Evolutionary conservation across 1,140 invertebrate species (phyloP).

Genomic region (Anagrus nilaparvatae): DNA sequence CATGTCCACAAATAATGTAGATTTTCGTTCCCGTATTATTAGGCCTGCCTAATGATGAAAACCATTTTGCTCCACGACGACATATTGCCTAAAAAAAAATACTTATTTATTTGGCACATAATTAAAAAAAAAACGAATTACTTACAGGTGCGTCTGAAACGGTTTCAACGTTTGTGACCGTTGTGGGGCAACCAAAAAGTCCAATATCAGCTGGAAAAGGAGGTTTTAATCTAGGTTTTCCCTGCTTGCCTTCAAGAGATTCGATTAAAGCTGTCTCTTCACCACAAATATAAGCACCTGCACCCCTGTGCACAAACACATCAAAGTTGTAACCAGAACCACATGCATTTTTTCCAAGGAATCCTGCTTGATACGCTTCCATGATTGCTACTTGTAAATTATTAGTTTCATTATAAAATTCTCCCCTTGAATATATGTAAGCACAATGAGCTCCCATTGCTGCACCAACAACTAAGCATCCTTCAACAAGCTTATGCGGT

Average conservation of each 20-base stretch:
- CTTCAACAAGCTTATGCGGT: slow-evolving; percentile 96
- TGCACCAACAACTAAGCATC: slow-evolving; percentile 87
- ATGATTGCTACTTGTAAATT: slow-evolving; percentile 98
- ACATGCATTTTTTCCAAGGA: slow-evolving; percentile 96
- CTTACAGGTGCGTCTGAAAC: slow-evolving; percentile 90
- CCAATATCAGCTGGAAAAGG: slow-evolving; percentile 99
- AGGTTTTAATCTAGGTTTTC: slow-evolving; percentile 96
- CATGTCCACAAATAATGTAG: slow-evolving; percentile 98
- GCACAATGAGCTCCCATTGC: slow-evolving; percentile 97
- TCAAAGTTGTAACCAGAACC: slow-evolving; percentile 98
- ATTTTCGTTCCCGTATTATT: slow-evolving; percentile 97
- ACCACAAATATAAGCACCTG: slow-evolving; percentile 98
- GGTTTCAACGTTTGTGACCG: slow-evolving; percentile 97
- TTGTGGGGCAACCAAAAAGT: slow-evolving; percentile 97
- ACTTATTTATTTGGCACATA: slow-evolving; percentile 1
- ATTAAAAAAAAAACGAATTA: slow-evolving; percentile 15
- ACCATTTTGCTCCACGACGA: slow-evolving; percentile 91
- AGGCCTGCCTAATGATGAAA: slow-evolving; percentile 89
- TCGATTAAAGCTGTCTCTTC: slow-evolving; percentile 99
- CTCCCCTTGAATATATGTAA: slow-evolving; percentile 98
- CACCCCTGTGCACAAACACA: slow-evolving; percentile 94
- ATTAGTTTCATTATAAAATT: slow-evolving; percentile 99
- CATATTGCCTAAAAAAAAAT: slow-evolving; percentile 68
- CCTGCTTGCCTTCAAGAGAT: slow-evolving; percentile 97
- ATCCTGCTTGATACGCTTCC: slow-evolving; percentile 92